phyloP scores from a whole-genome alignment of 2,888 invertebrate genomes.

The Eretmocerus hayati region DNA sequence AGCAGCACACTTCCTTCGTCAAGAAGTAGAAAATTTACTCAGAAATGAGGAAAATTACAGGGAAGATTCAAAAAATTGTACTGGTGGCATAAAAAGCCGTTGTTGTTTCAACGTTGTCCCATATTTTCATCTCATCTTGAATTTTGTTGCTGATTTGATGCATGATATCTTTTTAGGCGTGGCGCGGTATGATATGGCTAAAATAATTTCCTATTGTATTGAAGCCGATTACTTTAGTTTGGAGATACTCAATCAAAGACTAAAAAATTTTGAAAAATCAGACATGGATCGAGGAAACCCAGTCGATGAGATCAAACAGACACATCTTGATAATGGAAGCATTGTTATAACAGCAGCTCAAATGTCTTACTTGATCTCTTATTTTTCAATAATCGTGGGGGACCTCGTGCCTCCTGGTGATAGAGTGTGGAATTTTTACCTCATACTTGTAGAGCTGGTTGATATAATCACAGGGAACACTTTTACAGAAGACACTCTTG shows the following conservation, averaged over 20 bases:
- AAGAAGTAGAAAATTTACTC: neutral
- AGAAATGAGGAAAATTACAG: neutral
- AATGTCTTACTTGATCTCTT: too few relatives aligned
- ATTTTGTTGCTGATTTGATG: slow-evolving; percentile 33
- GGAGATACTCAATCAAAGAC: slow-evolving; percentile 24
- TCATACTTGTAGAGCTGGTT: too few relatives aligned
- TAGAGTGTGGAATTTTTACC: too few relatives aligned
- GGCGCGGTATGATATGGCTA: slow-evolving; percentile 30
- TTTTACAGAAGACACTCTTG: too few relatives aligned
- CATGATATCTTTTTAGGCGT: slow-evolving; percentile 34
- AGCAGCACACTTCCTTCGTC: neutral
- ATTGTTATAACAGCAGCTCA: too few relatives aligned
- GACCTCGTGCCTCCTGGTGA: too few relatives aligned
- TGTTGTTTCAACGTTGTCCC: slow-evolving; percentile 29
- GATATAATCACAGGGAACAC: too few relatives aligned
- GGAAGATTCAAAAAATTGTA: neutral
- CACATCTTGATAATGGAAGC: too few relatives aligned
- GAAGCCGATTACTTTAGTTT: slow-evolving; percentile 21
- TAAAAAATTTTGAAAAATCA: slow-evolving; percentile 25
- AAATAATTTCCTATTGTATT: slow-evolving; percentile 26
- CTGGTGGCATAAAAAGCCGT: slow-evolving; percentile 26
- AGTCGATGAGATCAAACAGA: slow-evolving; percentile 18
- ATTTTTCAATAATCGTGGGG: too few relatives aligned
- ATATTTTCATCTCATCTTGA: slow-evolving; percentile 31
- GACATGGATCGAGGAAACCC: slow-evolving; percentile 21